phyloP scores from a whole-genome alignment of 2,113 vertebrate species.

The Baryphthengus martii region DNA sequence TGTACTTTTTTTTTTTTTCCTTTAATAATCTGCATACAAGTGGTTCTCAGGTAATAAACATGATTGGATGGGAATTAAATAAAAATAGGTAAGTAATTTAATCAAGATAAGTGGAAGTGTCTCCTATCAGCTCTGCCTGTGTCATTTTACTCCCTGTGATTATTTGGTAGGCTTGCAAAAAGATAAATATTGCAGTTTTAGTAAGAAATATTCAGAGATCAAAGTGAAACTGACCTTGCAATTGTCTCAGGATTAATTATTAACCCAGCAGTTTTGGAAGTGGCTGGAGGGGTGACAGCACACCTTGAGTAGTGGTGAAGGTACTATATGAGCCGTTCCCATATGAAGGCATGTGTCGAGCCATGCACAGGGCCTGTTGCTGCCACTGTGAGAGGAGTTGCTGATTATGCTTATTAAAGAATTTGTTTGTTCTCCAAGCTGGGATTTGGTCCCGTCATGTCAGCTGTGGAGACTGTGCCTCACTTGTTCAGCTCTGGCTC shows the following conservation, averaged over 20 bases:
- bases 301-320: not conserved
- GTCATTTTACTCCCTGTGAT: not conserved
- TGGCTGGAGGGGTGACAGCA: not conserved
- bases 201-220: not conserved
- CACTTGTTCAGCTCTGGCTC: not conserved
- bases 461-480: not conserved
- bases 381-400: accelerated
- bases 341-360: not conserved
- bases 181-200: not conserved
- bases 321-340: not conserved
- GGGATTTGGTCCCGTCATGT: accelerated
- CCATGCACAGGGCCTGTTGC: accelerated
- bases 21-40: not conserved
- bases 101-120: not conserved
- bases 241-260: not conserved
- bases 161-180: not conserved
- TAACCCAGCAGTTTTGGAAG: not conserved
- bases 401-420: not conserved
- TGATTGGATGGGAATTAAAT: not conserved
- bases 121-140: not conserved
- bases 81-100: not conserved
- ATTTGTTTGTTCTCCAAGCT: not conserved
- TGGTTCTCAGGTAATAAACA: not conserved
- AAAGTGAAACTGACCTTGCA: not conserved
- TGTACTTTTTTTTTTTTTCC: not conserved